Conservation (phyloP, 2,113 vertebrate species). For the Eretmochelys imbricata region DNA sequence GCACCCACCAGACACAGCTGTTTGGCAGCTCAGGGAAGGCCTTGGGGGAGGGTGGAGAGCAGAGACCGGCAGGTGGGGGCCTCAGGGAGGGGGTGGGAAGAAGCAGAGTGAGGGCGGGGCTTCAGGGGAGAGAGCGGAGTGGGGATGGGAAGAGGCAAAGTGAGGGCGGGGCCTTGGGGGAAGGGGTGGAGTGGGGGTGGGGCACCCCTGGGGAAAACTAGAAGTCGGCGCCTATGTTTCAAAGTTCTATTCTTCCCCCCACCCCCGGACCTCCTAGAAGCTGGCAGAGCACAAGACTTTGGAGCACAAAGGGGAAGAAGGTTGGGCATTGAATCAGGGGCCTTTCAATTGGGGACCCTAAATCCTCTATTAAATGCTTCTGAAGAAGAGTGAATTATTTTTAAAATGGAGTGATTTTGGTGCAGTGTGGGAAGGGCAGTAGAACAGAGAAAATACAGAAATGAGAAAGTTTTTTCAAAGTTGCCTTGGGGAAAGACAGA, state of each 20-base stretch:
- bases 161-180: no score
- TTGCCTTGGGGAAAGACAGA: constrained; percentile 19
- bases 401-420: not conserved
- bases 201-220: no score
- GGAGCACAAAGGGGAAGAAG: not conserved
- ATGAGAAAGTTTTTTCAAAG: constrained; percentile 14
- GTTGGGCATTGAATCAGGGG: not conserved
- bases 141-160: no score
- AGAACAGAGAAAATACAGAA: not conserved
- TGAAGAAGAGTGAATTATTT: not conserved
- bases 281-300: not conserved
- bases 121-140: no score
- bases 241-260: not conserved
- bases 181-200: no score
- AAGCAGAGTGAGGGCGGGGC: no score
- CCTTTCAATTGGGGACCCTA: fast-evolving
- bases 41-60: no score
- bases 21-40: no score
- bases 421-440: not conserved
- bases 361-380: not conserved
- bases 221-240: no score
- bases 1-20: no score
- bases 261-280: not conserved
- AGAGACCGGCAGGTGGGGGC: no score
- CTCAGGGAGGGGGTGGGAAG: no score